Evolutionary conservation across 1,140 invertebrate genomes (phyloP).

Genomic region (Ylistrum balloti): DNA sequence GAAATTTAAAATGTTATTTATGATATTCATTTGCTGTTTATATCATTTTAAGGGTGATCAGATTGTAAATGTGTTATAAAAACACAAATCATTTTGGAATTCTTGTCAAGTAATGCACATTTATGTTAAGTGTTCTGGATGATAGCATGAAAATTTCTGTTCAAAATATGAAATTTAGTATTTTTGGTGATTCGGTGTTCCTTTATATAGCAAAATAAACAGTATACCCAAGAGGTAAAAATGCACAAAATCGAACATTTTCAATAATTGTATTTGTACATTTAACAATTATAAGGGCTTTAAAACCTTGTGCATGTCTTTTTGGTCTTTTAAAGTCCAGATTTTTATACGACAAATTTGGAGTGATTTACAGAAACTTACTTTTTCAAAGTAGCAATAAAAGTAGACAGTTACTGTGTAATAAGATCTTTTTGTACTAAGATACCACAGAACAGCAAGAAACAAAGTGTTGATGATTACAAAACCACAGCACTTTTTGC

Average conservation of each 20-base stretch:
- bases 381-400: neutral
- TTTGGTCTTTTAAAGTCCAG: too few species aligned
- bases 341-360: neutral
- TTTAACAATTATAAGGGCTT: too few species aligned
- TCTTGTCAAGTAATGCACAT: neutral
- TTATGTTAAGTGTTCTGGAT: neutral
- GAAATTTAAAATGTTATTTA: neutral
- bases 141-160: neutral
- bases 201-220: neutral
- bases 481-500: neutral
- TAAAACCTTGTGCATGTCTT: neutral
- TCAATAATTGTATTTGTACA: neutral
- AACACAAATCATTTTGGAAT: neutral
- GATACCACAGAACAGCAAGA: neutral
- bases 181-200: neutral
- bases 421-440: neutral
- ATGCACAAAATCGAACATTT: neutral
- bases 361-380: too few species aligned
- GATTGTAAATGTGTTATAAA: neutral
- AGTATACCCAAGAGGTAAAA: neutral
- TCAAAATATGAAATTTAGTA: neutral
- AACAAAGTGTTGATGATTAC: neutral
- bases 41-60: constrained; percentile 1
- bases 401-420: too few species aligned
- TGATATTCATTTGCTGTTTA: neutral